Conservation (phyloP, 2,888 invertebrate species). For the Hirtodrosophila histrioides region DNA sequence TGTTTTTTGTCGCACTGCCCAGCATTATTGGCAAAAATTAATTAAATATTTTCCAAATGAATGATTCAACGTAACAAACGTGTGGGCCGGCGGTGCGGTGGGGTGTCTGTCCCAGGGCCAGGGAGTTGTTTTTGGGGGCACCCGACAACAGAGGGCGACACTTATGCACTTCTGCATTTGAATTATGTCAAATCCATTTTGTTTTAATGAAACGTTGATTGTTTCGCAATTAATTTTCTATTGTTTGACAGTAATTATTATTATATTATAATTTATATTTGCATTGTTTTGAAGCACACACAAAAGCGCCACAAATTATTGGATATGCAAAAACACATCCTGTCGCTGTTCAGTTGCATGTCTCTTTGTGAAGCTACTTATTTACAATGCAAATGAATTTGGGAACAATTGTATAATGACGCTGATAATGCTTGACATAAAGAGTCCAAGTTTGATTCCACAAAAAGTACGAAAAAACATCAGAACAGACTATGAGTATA, state of each 20-base stretch:
- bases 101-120: background rate
- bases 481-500: too few relatives aligned
- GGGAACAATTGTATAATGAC: conserved; percentile 10
- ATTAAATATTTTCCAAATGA: conserved; percentile 83
- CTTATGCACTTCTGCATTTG: conserved; percentile 82
- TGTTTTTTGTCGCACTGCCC: conserved; percentile 59
- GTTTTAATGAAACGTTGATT: conserved; percentile 81
- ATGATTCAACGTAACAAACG: conserved; percentile 68
- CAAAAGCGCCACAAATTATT: conserved; percentile 40
- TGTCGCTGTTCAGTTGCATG: conserved; percentile 15
- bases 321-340: conserved; percentile 40
- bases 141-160: conserved; percentile 64
- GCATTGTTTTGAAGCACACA: conserved; percentile 54
- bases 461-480: background rate
- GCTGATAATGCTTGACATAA: conserved; percentile 21
- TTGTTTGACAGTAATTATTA: conserved; percentile 81
- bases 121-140: background rate
- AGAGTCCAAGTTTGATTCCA: conserved; percentile 20
- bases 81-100: conserved; percentile 2
- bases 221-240: conserved; percentile 77
- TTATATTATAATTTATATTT: conserved; percentile 73
- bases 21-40: conserved; percentile 82
- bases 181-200: conserved; percentile 84
- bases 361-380: background rate
- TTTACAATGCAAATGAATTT: conserved; percentile 33